Evolutionary conservation across 2,888 invertebrate genomes (phyloP), one percentile per base, ranked within the genome.

Genomic region (Aquatica leii): DNA sequence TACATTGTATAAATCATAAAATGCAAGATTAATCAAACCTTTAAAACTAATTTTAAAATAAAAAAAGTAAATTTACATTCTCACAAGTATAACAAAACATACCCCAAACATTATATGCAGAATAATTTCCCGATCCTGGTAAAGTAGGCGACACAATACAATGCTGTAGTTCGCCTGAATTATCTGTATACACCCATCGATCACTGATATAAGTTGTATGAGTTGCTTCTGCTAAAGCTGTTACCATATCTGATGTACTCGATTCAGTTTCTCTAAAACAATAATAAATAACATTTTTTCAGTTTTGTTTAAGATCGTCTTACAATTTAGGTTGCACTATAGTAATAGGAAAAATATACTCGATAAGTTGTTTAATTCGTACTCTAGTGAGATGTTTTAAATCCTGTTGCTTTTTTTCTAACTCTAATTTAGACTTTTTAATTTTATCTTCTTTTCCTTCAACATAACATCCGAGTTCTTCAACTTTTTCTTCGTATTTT

Each of bases 121-220:
- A 87, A 77, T 93, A 94, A 81, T 95, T 94, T 0, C 94, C 94
- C 69, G 92, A 92, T 2, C 90, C 90, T 63, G 93, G 93, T 69
- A 94, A 80, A 73, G 91, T 90, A 0, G 96, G 93, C n/a, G 91
- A 91, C 35, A 93, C 92, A 67, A 97, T 91, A 48, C 87, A 85
- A 80, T 91, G 90, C 72, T 90, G 89, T 68, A 87, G 82, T 79
- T 92, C 90, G 65, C 87, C 86, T 48, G 86, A 86, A 72, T 87
- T 87, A 75, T 90, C 90, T 41, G 86, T 84, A 85, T 83, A 91
- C 76, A 93, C 87, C 94, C 95, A 93, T 72, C 87, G 88, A 75
- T 92, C 90, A 78, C 91, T 84, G 77, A 95, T 87, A 80, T 94
- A 90, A 66, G 93, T 86, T 73, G 92, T 90, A 81, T 92, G 88